Evolutionary conservation across 2,113 vertebrate species (phyloP).

Genomic region (Aegithalos caudatus): DNA sequence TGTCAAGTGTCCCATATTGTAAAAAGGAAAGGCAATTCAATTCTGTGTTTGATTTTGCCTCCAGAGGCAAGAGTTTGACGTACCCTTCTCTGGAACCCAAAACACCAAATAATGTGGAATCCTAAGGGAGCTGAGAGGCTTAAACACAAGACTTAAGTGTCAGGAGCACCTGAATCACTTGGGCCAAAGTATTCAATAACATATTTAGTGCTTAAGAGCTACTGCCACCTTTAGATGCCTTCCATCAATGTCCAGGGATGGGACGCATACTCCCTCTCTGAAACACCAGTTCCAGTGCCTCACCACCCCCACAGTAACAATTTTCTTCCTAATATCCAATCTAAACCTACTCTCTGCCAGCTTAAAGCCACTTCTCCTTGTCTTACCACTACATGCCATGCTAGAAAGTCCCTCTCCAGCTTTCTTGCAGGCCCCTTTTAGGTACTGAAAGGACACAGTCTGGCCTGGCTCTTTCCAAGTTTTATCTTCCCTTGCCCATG

Average conservation of each 20-base stretch:
- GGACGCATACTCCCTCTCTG: neutral
- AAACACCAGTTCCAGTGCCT: neutral
- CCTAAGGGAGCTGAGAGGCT: neutral
- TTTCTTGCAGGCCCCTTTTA: neutral
- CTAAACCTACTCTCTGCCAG: neutral
- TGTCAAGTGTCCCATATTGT: neutral
- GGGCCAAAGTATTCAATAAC: neutral
- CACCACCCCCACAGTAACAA: neutral
- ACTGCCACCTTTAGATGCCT: neutral
- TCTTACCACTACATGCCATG: neutral
- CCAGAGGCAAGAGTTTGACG: neutral
- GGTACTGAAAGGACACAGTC: neutral
- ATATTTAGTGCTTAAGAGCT: neutral
- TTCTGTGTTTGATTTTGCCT: neutral
- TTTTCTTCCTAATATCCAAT: neutral
- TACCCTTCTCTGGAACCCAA: neutral
- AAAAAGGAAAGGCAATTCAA: slow-evolving; percentile 5
- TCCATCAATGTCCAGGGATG: neutral
- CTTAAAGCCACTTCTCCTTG: neutral
- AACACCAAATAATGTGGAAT: neutral
- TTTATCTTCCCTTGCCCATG: neutral
- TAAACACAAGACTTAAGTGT: neutral
- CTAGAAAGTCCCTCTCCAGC: neutral
- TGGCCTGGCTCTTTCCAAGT: neutral
- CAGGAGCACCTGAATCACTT: neutral